Conservation (phyloP, 2,113 vertebrate species). For the Ascaphus truei region DNA sequence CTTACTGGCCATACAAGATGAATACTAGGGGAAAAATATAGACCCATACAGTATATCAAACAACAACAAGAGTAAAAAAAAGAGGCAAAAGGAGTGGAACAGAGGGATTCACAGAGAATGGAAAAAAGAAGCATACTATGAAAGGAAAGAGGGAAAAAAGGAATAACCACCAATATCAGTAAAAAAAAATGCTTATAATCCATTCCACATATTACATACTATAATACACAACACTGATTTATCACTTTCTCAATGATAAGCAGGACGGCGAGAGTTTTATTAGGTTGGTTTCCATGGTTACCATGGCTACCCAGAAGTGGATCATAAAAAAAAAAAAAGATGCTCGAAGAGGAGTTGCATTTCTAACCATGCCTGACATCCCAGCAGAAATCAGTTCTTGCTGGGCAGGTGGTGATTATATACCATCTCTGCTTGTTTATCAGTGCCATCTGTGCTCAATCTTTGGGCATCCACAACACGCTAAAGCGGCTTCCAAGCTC, state of each 20-base stretch:
- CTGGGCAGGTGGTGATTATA: constrained; percentile 10
- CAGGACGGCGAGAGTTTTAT: neutral
- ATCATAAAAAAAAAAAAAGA: neutral
- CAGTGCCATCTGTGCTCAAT: neutral
- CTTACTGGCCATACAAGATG: no score
- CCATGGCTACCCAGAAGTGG: constrained; percentile 11
- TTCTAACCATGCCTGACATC: constrained; percentile 35
- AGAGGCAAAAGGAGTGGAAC: neutral
- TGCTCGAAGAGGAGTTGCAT: neutral
- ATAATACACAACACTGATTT: constrained; percentile 6
- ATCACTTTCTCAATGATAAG: constrained; percentile 5
- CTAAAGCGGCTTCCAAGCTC: neutral
- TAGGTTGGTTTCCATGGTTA: constrained; percentile 27
- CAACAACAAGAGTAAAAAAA: neutral
- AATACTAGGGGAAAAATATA: no score
- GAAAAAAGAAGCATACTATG: no score
- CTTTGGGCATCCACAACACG: neutral
- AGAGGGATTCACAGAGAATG: no score
- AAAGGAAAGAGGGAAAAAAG: no score
- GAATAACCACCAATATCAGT: no score
- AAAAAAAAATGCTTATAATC: no score
- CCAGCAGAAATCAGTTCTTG: neutral
- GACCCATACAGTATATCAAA: no score
- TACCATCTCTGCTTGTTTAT: neutral
- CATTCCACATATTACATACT: no score